These are phyloP conservation scores for Loris lydekkerianus DNA, from an alignment of 2,797 vertebrate species.

Conservation along the genomic window DNA sequence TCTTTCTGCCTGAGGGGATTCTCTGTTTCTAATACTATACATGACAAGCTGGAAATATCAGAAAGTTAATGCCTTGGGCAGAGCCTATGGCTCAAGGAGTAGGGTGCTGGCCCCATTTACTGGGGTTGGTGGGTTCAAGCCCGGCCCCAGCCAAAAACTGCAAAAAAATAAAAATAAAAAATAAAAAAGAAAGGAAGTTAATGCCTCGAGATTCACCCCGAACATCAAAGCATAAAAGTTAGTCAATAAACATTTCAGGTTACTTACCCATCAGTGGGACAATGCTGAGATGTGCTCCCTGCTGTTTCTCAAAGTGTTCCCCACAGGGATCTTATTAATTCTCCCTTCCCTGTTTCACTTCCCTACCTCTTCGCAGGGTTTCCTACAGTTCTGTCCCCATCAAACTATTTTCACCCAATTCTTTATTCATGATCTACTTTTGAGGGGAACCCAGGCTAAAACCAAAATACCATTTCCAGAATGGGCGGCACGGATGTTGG, in stretches of 20 bases:
- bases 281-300: neutral
- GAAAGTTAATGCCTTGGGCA: neutral
- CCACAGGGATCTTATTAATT: neutral
- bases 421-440: neutral
- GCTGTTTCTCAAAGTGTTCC: neutral
- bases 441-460: neutral
- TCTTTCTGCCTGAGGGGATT: neutral
- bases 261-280: neutral
- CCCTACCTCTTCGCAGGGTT: neutral
- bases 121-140: too few species aligned
- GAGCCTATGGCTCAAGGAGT: too few species aligned
- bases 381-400: accelerated
- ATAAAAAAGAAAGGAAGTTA: neutral
- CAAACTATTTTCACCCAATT: neutral
- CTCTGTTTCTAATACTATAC: neutral
- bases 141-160: too few species aligned
- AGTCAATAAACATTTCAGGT: neutral
- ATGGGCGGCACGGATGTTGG: too few species aligned
- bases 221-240: neutral
- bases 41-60: neutral
- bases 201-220: neutral
- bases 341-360: neutral
- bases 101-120: too few species aligned
- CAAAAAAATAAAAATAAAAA: too few species aligned
- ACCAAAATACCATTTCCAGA: neutral